Evolutionary conservation across 2,797 vertebrate genomes (phyloP).

Genomic region (Galagoides demidoff): DNA sequence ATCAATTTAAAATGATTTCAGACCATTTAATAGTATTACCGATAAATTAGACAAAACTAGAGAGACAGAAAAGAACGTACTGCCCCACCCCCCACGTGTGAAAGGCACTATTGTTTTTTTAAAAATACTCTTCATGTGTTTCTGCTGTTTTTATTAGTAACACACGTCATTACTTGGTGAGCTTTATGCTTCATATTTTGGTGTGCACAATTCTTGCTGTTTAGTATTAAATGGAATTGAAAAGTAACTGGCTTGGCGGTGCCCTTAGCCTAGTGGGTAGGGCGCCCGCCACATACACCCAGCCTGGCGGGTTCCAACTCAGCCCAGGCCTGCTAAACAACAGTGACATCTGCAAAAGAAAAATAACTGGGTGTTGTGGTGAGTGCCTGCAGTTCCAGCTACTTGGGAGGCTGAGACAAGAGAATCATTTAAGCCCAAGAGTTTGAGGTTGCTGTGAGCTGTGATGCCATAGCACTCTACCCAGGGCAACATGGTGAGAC

Average conservation of each 20-base stretch:
- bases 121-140: not conserved
- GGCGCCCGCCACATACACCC: too few relatives aligned
- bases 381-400: too few relatives aligned
- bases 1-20: slow-evolving; percentile 24
- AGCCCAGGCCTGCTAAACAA: too few relatives aligned
- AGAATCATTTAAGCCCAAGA: too few relatives aligned
- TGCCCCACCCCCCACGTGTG: not conserved
- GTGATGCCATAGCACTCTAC: too few relatives aligned
- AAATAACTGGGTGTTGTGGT: too few relatives aligned
- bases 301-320: too few relatives aligned
- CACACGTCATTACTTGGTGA: not conserved
- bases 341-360: too few relatives aligned
- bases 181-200: not conserved
- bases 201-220: not conserved
- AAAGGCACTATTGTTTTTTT: not conserved
- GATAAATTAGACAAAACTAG: not conserved
- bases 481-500: too few relatives aligned
- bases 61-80: not conserved
- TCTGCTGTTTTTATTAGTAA: not conserved
- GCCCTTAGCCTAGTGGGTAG: too few relatives aligned
- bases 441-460: too few relatives aligned
- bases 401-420: too few relatives aligned
- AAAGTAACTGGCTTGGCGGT: not conserved
- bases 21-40: not conserved
- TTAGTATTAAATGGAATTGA: slow-evolving; percentile 11